These are phyloP conservation scores for Dicentrarchus labrax DNA, from an alignment of 2,113 vertebrate genomes.

Conservation along the genomic window DNA sequence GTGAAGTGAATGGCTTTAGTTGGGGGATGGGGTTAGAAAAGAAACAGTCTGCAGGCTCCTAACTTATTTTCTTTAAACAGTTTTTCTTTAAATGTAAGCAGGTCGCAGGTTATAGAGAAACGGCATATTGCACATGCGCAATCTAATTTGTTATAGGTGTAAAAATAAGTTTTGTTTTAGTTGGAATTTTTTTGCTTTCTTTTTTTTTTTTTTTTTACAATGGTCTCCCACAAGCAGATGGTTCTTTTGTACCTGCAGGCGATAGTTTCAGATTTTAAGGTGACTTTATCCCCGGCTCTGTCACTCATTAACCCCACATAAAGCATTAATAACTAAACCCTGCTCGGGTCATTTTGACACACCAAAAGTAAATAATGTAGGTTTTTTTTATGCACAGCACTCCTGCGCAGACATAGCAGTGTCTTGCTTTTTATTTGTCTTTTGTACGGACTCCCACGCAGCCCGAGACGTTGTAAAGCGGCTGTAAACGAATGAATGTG, in stretches of 20 bases:
- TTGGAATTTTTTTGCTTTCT: constrained; percentile 11
- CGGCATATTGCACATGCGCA: accelerated
- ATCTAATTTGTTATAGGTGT: accelerated
- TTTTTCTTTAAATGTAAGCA: not conserved
- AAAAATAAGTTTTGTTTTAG: not conserved
- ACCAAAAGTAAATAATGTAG: constrained; percentile 56
- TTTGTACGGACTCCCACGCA: constrained; percentile 57
- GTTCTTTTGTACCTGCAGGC: constrained; percentile 79
- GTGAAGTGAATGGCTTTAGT: constrained; percentile 68
- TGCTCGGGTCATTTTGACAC: constrained; percentile 14
- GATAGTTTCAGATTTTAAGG: constrained; percentile 53
- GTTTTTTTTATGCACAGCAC: constrained; percentile 28
- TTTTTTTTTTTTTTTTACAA: constrained; percentile 39
- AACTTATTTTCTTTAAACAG: constrained; percentile 38
- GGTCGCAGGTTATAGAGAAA: not conserved
- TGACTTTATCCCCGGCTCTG: constrained; percentile 25
- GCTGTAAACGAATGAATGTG: constrained; percentile 56
- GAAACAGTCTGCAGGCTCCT: constrained; percentile 31
- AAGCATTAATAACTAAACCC: constrained; percentile 48
- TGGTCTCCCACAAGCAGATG: constrained; percentile 70
- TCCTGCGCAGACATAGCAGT: constrained; percentile 35
- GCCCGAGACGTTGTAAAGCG: constrained; percentile 39
- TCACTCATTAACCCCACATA: constrained; percentile 69
- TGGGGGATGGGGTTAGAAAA: constrained; percentile 78
- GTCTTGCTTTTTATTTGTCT: constrained; percentile 59